Conservation (phyloP, 2,113 vertebrate species). For the Vulpes lagopus region DNA sequence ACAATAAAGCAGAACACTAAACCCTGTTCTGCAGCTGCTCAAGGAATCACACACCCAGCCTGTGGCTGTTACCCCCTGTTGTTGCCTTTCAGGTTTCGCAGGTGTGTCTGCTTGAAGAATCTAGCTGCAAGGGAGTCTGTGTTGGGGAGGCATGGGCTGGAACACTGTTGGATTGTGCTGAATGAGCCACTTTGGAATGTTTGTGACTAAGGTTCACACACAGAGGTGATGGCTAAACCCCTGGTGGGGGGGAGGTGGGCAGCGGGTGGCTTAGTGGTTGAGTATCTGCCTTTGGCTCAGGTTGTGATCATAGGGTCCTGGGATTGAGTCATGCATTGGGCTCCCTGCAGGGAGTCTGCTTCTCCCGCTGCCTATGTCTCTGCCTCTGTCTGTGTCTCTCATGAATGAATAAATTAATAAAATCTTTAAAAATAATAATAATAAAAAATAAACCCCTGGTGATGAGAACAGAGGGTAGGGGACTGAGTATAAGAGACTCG, state of each 20-base stretch:
- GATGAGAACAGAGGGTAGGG: not conserved
- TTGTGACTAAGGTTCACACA: not conserved
- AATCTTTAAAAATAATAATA: too few relatives aligned
- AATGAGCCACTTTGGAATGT: not conserved
- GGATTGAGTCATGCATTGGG: too few relatives aligned
- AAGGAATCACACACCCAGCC: not conserved
- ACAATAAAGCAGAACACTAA: not conserved
- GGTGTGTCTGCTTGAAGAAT: not conserved
- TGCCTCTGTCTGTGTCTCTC: too few relatives aligned
- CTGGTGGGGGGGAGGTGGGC: too few relatives aligned
- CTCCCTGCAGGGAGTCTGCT: too few relatives aligned
- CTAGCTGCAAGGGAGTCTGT: conserved; percentile 52
- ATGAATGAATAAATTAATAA: too few relatives aligned
- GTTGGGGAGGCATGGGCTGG: not conserved
- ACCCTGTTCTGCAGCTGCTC: not conserved
- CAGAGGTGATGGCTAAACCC: not conserved
- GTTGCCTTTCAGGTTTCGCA: not conserved
- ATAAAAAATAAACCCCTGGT: too few relatives aligned
- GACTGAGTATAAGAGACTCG: not conserved
- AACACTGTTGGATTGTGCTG: not conserved
- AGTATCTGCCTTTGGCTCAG: too few relatives aligned
- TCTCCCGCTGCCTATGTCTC: too few relatives aligned
- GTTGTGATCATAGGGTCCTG: too few relatives aligned
- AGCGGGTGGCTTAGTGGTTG: too few relatives aligned
- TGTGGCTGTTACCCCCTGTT: not conserved